These are phyloP conservation scores for Holcopasites calliopsidis DNA, from an alignment of 1,140 invertebrate species.

Conservation along the genomic window DNA sequence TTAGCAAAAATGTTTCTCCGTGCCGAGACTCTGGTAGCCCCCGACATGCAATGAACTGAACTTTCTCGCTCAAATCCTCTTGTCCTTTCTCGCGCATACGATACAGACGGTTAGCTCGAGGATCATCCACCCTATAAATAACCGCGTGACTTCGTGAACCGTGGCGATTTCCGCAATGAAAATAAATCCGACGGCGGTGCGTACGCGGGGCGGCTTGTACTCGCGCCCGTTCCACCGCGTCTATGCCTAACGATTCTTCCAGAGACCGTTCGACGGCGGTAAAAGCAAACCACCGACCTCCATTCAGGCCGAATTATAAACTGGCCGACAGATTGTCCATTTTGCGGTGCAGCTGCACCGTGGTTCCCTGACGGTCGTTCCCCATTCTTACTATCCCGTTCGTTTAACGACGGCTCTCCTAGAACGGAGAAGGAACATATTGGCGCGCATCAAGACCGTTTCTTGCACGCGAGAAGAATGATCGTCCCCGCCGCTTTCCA, in stretches of 20 bases:
- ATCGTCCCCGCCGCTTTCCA: constrained; percentile 16
- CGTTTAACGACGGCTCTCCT: background rate
- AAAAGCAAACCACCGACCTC: constrained; percentile 57
- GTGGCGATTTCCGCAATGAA: constrained; percentile 61
- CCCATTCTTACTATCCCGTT: background rate
- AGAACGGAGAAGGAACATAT: constrained; percentile 3
- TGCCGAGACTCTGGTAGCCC: background rate
- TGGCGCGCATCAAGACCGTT: background rate
- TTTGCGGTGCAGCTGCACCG: background rate
- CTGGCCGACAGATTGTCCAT: background rate
- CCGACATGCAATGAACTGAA: too few species aligned
- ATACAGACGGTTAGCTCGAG: background rate
- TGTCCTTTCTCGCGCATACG: constrained; percentile 5
- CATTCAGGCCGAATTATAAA: constrained; percentile 53
- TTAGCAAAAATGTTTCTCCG: background rate
- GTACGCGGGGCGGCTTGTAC: background rate
- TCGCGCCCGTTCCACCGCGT: background rate
- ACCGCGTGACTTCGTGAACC: constrained; percentile 53
- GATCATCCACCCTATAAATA: constrained; percentile 58
- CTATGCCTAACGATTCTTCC: constrained; percentile 50
- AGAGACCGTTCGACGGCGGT: constrained; percentile 37
- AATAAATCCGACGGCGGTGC: constrained; percentile 54
- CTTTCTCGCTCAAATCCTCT: too few species aligned
- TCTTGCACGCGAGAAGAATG: background rate
- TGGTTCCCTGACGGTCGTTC: background rate